These are phyloP conservation scores for Caenorhabditis drosophilae DNA, from an alignment of 2,888 invertebrate genomes.

Conservation along the genomic window DNA sequence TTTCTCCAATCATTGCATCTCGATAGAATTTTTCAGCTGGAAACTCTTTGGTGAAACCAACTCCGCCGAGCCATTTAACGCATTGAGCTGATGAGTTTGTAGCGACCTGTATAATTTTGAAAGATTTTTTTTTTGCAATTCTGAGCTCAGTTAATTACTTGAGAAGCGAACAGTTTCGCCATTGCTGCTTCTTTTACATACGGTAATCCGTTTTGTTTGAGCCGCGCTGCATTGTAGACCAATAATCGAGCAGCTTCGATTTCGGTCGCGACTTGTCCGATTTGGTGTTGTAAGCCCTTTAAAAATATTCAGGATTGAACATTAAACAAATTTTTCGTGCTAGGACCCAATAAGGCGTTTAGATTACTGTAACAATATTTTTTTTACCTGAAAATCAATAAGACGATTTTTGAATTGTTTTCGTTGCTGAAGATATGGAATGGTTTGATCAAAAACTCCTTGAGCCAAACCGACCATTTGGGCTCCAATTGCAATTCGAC, in stretches of 20 bases:
- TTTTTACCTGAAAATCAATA: conserved; percentile 84
- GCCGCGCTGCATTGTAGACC: conserved; percentile 90
- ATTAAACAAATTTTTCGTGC: conserved; percentile 72
- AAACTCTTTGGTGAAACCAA: conserved; percentile 92
- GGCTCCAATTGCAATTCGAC: conserved; percentile 75
- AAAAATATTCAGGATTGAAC: conserved; percentile 18
- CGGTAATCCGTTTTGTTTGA: conserved; percentile 83
- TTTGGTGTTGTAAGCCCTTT: conserved; percentile 94
- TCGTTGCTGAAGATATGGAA: conserved; percentile 89
- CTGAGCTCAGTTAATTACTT: no score
- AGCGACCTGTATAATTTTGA: no score
- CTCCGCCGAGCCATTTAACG: conserved; percentile 97
- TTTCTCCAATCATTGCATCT: conserved; percentile 93
- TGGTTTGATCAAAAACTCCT: conserved; percentile 91
- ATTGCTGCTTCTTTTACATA: conserved; percentile 93
- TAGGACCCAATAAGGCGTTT: conserved; percentile 87
- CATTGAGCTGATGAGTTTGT: conserved; percentile 87
- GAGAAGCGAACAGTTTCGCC: conserved; percentile 81
- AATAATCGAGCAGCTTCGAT: conserved; percentile 87
- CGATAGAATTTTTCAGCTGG: conserved; percentile 95
- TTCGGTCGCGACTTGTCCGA: conserved; percentile 85
- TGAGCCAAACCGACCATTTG: conserved; percentile 88
- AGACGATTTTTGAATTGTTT: conserved; percentile 90
- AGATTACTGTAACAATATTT: neutral
- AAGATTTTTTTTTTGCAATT: no score